Conservation (phyloP, 2,113 vertebrate species). For the Antigone vipio region DNA sequence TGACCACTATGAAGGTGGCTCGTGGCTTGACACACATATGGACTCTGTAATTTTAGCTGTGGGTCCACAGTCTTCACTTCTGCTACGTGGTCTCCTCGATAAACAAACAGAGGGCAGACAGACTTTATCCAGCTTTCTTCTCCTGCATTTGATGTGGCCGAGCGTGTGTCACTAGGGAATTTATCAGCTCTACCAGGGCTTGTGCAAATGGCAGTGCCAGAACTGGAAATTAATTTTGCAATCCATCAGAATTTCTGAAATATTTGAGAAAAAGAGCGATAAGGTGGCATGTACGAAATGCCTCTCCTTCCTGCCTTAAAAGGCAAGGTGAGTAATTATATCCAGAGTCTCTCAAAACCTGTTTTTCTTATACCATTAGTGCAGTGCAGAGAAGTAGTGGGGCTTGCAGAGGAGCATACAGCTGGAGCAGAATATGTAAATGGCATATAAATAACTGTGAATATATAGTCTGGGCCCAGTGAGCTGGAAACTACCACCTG, state of each 20-base stretch:
- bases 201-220: neutral
- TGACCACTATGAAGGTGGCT: accelerated
- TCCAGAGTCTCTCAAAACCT: slow-evolving; percentile 19
- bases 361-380: neutral
- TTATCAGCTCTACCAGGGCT: neutral
- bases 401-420: neutral
- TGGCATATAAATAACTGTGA: neutral
- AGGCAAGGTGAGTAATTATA: neutral
- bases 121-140: neutral
- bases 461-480: neutral
- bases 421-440: neutral
- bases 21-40: neutral
- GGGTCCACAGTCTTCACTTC: accelerated
- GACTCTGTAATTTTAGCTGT: accelerated
- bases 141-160: neutral
- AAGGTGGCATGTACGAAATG: neutral
- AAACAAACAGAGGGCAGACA: neutral
- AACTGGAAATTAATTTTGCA: neutral
- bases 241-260: neutral
- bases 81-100: neutral
- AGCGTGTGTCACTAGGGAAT: accelerated
- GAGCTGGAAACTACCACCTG: neutral
- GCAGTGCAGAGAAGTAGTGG: neutral
- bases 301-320: neutral
- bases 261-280: neutral